Evolutionary conservation across 2,797 vertebrate species (phyloP).

Genomic region (Valencia hispanica): DNA sequence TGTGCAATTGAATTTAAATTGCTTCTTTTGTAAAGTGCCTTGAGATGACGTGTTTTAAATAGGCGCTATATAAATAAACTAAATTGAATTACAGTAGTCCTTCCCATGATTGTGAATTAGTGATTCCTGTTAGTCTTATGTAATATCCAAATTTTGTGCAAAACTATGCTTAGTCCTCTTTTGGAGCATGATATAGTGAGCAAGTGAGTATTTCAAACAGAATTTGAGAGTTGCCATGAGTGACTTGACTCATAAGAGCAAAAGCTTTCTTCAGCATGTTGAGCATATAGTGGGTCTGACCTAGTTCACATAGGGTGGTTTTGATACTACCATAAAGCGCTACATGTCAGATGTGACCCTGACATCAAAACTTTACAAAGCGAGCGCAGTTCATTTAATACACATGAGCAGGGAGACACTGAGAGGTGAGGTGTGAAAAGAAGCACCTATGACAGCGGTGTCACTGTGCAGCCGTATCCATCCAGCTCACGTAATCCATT

Average conservation of each 20-base stretch:
- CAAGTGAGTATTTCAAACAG: background rate
- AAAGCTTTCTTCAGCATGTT: slow-evolving; percentile 45
- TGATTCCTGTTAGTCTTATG: background rate
- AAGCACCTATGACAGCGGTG: slow-evolving; percentile 51
- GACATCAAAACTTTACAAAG: slow-evolving; percentile 43
- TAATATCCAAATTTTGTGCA: background rate
- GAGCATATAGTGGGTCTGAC: slow-evolving; percentile 66
- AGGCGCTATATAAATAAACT: no score
- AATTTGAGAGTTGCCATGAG: slow-evolving; percentile 43
- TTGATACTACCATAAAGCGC: slow-evolving; percentile 27
- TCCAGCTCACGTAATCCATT: slow-evolving; percentile 72
- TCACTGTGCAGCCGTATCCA: slow-evolving; percentile 61
- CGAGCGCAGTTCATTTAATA: slow-evolving; percentile 15
- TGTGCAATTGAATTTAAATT: no score
- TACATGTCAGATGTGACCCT: slow-evolving; percentile 47
- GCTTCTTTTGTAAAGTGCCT: no score
- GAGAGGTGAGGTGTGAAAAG: slow-evolving; percentile 54
- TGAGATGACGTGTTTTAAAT: no score
- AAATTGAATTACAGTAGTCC: background rate
- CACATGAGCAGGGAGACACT: slow-evolving; percentile 19
- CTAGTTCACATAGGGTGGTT: slow-evolving; percentile 63
- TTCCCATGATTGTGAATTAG: background rate
- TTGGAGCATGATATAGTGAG: background rate
- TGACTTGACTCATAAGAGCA: slow-evolving; percentile 32
- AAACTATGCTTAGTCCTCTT: background rate